Conservation (phyloP, 2,797 vertebrate genomes). For the Semotilus atromaculatus region DNA sequence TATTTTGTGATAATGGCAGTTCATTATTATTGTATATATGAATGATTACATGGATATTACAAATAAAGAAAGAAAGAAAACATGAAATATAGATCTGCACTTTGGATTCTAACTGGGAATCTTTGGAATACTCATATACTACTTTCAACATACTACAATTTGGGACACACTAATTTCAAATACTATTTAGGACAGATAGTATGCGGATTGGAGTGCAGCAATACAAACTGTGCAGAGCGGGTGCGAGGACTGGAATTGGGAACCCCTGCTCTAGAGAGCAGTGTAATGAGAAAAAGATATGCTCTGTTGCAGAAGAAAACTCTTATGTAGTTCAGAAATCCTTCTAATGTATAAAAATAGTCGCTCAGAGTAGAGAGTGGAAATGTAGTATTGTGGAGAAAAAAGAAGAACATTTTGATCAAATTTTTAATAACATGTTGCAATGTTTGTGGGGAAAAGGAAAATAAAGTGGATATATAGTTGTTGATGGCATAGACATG, state of each 20-base stretch:
- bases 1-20: not conserved
- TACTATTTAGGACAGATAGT: not conserved
- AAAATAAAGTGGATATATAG: not conserved
- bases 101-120: not conserved
- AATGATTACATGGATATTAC: not conserved
- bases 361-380: not conserved
- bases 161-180: not conserved
- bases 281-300: not conserved
- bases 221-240: not conserved
- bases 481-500: not conserved
- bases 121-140: not conserved
- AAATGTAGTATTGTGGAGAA: not conserved
- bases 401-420: not conserved
- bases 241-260: too few relatives aligned
- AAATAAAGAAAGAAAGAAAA: not conserved
- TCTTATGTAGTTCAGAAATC: not conserved
- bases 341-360: constrained; percentile 8
- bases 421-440: constrained; percentile 15
- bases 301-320: not conserved
- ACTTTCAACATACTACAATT: not conserved
- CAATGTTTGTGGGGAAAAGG: not conserved
- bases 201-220: not conserved
- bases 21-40: not conserved
- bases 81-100: not conserved
- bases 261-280: not conserved